phyloP scores from a whole-genome alignment of 2,797 vertebrate genomes.

The Antennarius maculatus region DNA sequence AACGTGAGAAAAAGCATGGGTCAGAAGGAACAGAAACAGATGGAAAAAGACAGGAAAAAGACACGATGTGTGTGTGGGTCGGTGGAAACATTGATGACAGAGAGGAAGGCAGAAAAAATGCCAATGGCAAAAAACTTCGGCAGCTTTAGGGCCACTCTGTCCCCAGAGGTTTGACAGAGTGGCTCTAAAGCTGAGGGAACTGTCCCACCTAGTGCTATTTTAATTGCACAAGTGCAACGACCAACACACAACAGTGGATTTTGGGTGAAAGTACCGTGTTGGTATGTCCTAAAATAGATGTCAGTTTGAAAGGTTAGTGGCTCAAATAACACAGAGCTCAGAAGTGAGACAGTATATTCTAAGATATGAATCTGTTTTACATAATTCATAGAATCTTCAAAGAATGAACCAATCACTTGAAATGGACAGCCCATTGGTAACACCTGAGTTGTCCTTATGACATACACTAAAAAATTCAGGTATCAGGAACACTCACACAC shows the following conservation, averaged over 20 bases:
- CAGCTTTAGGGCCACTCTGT: conserved; percentile 26
- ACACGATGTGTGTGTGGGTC: neutral
- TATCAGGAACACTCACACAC: too few relatives aligned
- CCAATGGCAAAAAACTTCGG: conserved; percentile 26
- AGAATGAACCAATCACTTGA: neutral
- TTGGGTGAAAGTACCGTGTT: neutral
- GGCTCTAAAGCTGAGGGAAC: conserved; percentile 4
- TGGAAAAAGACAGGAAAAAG: neutral
- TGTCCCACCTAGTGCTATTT: neutral
- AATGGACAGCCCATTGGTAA: neutral
- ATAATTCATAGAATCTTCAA: neutral
- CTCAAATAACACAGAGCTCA: too few relatives aligned
- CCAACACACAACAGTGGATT: neutral
- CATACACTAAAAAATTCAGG: too few relatives aligned
- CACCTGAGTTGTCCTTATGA: too few relatives aligned
- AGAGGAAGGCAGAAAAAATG: conserved; percentile 38
- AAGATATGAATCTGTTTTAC: neutral
- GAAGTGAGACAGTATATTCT: neutral
- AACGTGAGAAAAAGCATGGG: conserved; percentile 37
- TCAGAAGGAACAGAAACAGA: neutral
- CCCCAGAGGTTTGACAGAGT: conserved; percentile 29
- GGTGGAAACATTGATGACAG: conserved; percentile 4
- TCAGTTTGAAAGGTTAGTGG: conserved; percentile 4
- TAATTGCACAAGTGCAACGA: conserved; percentile 1
- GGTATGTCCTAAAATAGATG: neutral